Percentiles rank a stretch among this genome's conserved stretches.
Conservation (phyloP, 1,140 invertebrate genomes). For the Phocides pigmalion region DNA sequence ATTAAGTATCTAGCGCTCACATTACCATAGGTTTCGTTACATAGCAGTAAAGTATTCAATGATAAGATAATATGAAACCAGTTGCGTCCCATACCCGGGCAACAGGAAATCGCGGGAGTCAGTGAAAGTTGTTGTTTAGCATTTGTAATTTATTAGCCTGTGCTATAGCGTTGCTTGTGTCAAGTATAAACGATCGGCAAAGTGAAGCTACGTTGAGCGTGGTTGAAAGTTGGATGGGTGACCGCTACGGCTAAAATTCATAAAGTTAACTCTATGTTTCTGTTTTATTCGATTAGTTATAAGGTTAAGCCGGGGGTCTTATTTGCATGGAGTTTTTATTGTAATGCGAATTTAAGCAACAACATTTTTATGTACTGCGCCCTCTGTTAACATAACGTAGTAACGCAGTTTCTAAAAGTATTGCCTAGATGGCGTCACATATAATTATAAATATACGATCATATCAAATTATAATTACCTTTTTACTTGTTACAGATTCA, state of each 20-base stretch:
- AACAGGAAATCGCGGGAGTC: slow-evolving; percentile 17
- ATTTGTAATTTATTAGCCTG: slow-evolving; percentile 10
- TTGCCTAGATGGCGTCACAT: slow-evolving; percentile 25
- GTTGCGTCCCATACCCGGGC: slow-evolving; percentile 9
- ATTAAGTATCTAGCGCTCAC: too few relatives aligned
- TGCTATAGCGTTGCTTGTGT: too few relatives aligned
- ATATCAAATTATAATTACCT: background rate
- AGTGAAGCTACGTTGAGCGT: too few relatives aligned
- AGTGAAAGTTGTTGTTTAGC: slow-evolving; percentile 28
- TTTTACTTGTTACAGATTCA: slow-evolving; percentile 91
- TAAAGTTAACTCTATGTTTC: too few relatives aligned
- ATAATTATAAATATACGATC: background rate
- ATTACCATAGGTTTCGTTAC: background rate
- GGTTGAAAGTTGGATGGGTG: too few relatives aligned
- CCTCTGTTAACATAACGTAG: background rate
- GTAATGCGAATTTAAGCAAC: too few relatives aligned
- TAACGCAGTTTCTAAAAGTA: background rate
- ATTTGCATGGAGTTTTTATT: too few relatives aligned
- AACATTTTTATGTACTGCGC: background rate
- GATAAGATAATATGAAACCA: slow-evolving; percentile 3
- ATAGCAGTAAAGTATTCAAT: background rate
- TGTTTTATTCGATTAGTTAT: too few relatives aligned
- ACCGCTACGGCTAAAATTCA: too few relatives aligned
- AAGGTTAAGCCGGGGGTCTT: too few relatives aligned
- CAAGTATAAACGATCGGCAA: too few relatives aligned